A percentile compares a stretch with the other conserved stretches of the same genome.
Conservation (phyloP, 2,797 vertebrate genomes). For the Sebastes cheni region DNA sequence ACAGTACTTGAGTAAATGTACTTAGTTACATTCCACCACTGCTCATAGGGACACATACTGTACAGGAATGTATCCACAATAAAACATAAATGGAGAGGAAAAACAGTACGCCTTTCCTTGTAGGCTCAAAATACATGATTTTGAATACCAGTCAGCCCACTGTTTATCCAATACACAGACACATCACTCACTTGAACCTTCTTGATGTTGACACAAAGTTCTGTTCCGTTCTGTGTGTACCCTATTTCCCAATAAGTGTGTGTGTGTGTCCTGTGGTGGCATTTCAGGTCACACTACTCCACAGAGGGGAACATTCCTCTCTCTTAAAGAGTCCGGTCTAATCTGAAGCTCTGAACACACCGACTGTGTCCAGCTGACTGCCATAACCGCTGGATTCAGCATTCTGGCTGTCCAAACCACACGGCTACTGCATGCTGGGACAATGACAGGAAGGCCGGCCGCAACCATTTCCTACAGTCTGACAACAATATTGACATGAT, state of each 20-base stretch:
- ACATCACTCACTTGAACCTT: neutral
- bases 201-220: slow-evolving; percentile 4
- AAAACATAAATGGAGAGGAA: neutral
- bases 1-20: neutral
- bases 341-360: slow-evolving; percentile 24
- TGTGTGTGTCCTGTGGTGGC: slow-evolving; percentile 10
- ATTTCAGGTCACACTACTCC: slow-evolving; percentile 47
- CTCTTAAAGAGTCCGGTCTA: slow-evolving; percentile 39
- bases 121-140: neutral
- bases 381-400: slow-evolving; percentile 58
- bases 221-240: neutral
- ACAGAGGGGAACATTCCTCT: slow-evolving; percentile 66
- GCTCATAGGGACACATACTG: neutral
- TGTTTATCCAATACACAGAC: neutral
- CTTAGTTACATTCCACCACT: neutral
- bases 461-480: slow-evolving; percentile 54
- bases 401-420: slow-evolving; percentile 45
- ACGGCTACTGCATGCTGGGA: slow-evolving; percentile 40
- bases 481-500: slow-evolving; percentile 14
- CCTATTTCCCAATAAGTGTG: neutral
- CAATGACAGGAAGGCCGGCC: slow-evolving; percentile 59
- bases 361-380: slow-evolving; percentile 42
- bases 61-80: neutral
- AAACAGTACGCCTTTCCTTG: neutral
- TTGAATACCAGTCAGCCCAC: neutral